Conservation (phyloP, 2,888 invertebrate genomes). For the Drosophila gaucha region DNA sequence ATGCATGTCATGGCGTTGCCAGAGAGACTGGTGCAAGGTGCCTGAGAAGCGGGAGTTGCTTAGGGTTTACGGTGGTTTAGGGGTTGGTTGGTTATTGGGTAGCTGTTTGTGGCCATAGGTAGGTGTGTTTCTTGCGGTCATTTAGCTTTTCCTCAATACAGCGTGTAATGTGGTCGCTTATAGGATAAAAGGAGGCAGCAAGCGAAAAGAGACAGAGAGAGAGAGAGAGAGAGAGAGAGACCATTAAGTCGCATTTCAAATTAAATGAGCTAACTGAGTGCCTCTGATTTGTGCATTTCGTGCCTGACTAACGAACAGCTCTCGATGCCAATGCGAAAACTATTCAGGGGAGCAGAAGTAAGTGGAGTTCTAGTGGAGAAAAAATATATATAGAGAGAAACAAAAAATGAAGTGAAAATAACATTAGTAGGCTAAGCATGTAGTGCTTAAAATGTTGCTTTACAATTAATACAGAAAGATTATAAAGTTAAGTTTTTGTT, state of each 20-base stretch:
- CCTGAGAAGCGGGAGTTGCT: background rate
- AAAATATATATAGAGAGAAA: background rate
- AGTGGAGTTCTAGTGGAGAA: background rate
- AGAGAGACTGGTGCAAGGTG: background rate
- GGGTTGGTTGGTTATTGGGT: background rate
- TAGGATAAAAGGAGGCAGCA: conserved; percentile 40
- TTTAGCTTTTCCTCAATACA: conserved; percentile 73
- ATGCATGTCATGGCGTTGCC: conserved; percentile 19
- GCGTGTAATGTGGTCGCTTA: conserved; percentile 74
- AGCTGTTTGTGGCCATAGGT: conserved; percentile 29
- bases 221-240: background rate
- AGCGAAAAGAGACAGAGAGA: background rate
- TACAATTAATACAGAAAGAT: background rate
- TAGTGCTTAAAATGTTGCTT: background rate
- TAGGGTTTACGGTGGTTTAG: background rate
- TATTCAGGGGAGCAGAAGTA: background rate
- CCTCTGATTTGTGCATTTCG: conserved; percentile 28
- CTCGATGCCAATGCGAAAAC: background rate
- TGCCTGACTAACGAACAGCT: background rate
- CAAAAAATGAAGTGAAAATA: background rate
- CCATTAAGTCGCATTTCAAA: conserved; percentile 25
- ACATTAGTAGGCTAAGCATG: background rate
- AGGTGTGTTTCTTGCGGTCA: conserved; percentile 75
- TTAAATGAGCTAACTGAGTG: conserved; percentile 19
- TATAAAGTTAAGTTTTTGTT: background rate